Conservation (phyloP, 2,797 vertebrate species). For the Oceanodroma leucorhoa region DNA sequence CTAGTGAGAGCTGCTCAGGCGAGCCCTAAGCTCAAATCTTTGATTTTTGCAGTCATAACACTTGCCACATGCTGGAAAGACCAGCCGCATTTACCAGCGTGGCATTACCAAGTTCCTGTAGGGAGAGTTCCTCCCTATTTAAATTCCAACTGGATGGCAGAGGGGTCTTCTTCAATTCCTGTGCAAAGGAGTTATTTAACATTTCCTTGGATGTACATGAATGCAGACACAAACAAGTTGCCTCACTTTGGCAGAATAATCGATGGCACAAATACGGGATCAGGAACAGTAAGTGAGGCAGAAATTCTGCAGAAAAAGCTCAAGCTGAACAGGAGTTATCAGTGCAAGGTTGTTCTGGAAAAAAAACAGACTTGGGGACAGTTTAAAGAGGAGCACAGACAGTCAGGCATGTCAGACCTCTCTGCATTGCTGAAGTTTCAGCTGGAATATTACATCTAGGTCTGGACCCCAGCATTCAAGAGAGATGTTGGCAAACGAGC, state of each 20-base stretch:
- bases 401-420: not conserved
- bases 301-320: not conserved
- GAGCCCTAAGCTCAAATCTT: not conserved
- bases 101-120: not conserved
- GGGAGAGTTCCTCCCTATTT: not conserved
- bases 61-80: not conserved
- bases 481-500: not conserved
- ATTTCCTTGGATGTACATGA: not conserved
- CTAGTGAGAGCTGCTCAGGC: not conserved
- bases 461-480: not conserved
- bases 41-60: not conserved
- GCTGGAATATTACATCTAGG: not conserved
- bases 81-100: not conserved
- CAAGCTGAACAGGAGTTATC: not conserved
- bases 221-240: not conserved
- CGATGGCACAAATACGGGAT: not conserved
- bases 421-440: not conserved
- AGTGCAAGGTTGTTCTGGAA: not conserved
- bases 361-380: not conserved
- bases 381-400: not conserved
- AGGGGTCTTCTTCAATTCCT: not conserved
- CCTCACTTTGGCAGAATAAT: not conserved
- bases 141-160: not conserved
- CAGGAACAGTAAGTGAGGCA: not conserved
- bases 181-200: not conserved